Percentiles rank a stretch among this genome's conserved stretches.
phyloP scores from a whole-genome alignment of 2,888 invertebrate species.

The Meteorus colon region DNA sequence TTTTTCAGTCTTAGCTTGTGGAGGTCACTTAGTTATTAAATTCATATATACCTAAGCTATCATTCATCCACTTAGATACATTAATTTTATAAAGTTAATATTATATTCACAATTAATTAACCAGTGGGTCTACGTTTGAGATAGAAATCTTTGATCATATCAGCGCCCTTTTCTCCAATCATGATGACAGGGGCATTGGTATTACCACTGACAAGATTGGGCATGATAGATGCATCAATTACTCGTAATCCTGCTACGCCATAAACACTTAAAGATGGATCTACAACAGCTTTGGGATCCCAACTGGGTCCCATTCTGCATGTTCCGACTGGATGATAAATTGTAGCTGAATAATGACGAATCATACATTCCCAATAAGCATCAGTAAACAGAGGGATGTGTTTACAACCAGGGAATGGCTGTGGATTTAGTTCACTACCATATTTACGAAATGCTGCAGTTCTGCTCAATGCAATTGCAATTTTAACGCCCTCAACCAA shows the following conservation, averaged over 20 bases:
- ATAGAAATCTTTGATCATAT: constrained; percentile 91
- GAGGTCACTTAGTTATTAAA: constrained; percentile 13
- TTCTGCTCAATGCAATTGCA: constrained; percentile 85
- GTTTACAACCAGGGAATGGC: constrained; percentile 85
- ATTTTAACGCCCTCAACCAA: constrained; percentile 91
- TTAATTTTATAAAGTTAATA: background rate
- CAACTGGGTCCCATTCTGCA: constrained; percentile 93
- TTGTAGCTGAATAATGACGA: constrained; percentile 84
- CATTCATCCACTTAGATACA: background rate
- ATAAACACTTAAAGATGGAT: constrained; percentile 85
- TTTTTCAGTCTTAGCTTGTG: constrained; percentile 30
- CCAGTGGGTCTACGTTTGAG: constrained; percentile 75
- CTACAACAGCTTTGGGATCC: constrained; percentile 89
- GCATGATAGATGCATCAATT: constrained; percentile 91
- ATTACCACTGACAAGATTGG: constrained; percentile 88
- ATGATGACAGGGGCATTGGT: constrained; percentile 91
- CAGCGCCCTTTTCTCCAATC: constrained; percentile 92
- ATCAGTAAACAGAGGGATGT: constrained; percentile 81
- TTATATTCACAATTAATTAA: background rate
- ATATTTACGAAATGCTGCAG: constrained; percentile 83
- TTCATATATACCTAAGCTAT: background rate
- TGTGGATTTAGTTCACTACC: constrained; percentile 82
- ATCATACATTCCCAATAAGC: constrained; percentile 92
- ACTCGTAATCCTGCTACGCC: constrained; percentile 86
- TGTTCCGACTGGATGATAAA: constrained; percentile 91